Evolutionary conservation across 2,113 vertebrate genomes (phyloP).

Genomic region (Amphiprion ocellaris): DNA sequence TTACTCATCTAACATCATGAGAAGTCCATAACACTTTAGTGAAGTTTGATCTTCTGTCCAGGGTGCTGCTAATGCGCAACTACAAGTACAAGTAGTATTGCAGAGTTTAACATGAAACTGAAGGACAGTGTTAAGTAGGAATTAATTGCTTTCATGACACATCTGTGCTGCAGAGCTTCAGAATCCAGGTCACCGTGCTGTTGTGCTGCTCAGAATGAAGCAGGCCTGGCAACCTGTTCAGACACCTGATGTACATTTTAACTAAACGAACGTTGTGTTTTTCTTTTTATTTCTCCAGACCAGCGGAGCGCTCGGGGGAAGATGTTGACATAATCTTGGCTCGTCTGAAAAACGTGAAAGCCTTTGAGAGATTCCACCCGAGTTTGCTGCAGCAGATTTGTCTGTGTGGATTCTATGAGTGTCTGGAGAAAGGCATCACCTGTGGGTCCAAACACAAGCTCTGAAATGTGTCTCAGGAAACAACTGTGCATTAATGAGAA

Average conservation of each 20-base stretch:
- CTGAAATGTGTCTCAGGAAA: background rate
- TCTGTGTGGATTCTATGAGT: constrained; percentile 95
- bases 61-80: background rate
- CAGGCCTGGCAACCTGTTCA: background rate
- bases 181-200: constrained; percentile 13
- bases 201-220: background rate
- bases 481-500: background rate
- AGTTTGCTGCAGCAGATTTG: constrained; percentile 96
- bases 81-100: background rate
- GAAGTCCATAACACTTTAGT: background rate
- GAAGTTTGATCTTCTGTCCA: background rate
- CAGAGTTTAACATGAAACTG: constrained; percentile 6
- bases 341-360: constrained; percentile 93
- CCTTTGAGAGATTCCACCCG: constrained; percentile 95
- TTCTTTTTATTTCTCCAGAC: constrained; percentile 81
- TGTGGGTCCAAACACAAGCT: constrained; percentile 82
- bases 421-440: constrained; percentile 96
- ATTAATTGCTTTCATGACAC: constrained; percentile 11
- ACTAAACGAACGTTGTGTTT: background rate
- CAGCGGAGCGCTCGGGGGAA: constrained; percentile 93
- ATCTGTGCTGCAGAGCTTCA: constrained; percentile 9
- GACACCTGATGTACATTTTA: background rate
- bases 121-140: background rate
- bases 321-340: constrained; percentile 97
- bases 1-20: background rate